Evolutionary conservation across 1,140 invertebrate species (phyloP).

Genomic region (Luehdorfia chinensis): DNA sequence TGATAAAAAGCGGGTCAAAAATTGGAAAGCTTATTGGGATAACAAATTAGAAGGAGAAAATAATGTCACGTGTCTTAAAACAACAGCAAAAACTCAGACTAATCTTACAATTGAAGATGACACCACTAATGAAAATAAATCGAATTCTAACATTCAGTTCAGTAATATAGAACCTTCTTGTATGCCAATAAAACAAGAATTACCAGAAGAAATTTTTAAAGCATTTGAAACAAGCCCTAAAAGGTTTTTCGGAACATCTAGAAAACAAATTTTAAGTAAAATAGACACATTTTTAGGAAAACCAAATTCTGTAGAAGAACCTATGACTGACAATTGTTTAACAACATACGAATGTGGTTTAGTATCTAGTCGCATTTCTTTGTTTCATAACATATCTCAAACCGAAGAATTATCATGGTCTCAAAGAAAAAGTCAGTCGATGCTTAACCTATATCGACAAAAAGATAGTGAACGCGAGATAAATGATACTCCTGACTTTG

Average conservation of each 20-base stretch:
- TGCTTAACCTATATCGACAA: conserved; percentile 45
- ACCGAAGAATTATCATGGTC: conserved; percentile 46
- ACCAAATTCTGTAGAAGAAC: conserved; percentile 33
- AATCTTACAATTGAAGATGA: no score
- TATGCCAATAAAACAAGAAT: conserved; percentile 48
- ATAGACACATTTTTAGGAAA: conserved; percentile 65
- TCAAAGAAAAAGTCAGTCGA: conserved; percentile 42
- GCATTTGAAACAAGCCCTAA: conserved; percentile 72
- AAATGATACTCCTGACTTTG: background rate
- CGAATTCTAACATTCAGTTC: no score
- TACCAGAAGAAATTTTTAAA: conserved; percentile 68
- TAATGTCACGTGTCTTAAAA: conserved; percentile 11
- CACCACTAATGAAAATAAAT: no score
- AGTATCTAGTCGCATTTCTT: conserved; percentile 69
- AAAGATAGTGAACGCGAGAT: conserved; percentile 24
- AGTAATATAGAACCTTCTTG: conserved; percentile 2
- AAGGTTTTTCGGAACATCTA: conserved; percentile 66
- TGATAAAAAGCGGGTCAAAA: conserved; percentile 48
- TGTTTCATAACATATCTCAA: conserved; percentile 60
- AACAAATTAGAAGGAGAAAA: conserved; percentile 42
- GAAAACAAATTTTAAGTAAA: conserved; percentile 66
- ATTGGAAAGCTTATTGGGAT: conserved; percentile 71
- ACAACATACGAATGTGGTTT: conserved; percentile 53
- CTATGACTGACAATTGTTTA: conserved; percentile 23
- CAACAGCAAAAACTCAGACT: no score